Evolutionary conservation across 2,113 vertebrate species (phyloP), one percentile per base, ranked within the genome.

Genomic region (Anser cygnoides): DNA sequence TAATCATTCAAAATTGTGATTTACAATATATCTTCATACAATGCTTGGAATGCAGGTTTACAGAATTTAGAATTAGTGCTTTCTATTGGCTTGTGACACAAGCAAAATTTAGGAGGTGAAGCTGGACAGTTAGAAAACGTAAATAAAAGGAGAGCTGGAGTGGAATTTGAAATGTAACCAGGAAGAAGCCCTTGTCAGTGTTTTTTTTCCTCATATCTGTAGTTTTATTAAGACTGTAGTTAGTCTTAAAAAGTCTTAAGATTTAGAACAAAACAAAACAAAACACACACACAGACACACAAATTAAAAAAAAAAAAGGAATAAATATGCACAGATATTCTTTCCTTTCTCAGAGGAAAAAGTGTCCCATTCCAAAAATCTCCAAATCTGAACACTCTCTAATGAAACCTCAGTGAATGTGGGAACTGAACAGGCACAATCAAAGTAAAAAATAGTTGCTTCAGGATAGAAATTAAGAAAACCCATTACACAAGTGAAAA

Each of bases 381-480:
- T 5, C 31, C 16, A 71, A 39, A 58, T 49, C 52, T 79, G 62
- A 79, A 89, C 71, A 59, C 41, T 72, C 71, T 52, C 31, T 75
- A 61, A 79, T 46, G 65, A 67, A 91, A 14, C 22, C 17, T 80
- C n/a, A 59, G 9, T n/a, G n/a, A 86, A 18, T n/a, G 68, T 90
- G 44, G 14, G 31, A 76, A 68, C 10, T 76, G 39, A 84, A 95
- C 80, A 91, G 23, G n/a, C 85, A 68, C 54, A 88, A 65, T 39
- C 31, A 58, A 86, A 80, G 59, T 67, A 77, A 86, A 76, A 91
- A 91, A 87, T 80, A 80, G 68, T 50, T 65, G 20, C 89, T 95
- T 93, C 49, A 68, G 61, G 46, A n/a, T 9, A 80, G 75, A 80
- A 92, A 68, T n/a, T 89, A 83, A 96, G 68, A 31, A 74, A 75